These are phyloP conservation scores for Matsumyia berberina DNA, from an alignment of 2,888 invertebrate species.

Conservation along the genomic window DNA sequence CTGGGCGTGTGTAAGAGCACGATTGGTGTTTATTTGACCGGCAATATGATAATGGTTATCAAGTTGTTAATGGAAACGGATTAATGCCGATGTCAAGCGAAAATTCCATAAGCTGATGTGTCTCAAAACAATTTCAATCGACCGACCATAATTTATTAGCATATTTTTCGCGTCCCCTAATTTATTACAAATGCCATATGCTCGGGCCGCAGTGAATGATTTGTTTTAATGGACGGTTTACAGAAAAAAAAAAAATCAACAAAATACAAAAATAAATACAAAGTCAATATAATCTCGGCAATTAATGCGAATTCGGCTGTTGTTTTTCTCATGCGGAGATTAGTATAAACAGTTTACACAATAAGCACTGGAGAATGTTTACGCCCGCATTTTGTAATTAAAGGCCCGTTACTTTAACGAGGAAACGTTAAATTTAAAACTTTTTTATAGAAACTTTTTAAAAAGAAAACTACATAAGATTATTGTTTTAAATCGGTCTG, in stretches of 20 bases:
- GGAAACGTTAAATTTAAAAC: constrained; percentile 2
- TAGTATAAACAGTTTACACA: constrained; percentile 5
- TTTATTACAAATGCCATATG: constrained; percentile 58
- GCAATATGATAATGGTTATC: constrained; percentile 45
- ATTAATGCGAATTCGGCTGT: background rate
- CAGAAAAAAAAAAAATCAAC: background rate
- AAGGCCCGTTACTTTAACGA: constrained; percentile 1
- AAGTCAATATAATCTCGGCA: constrained; percentile 10
- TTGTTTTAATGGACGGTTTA: constrained; percentile 8
- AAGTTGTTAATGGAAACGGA: constrained; percentile 67
- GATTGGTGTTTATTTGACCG: background rate
- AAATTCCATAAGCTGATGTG: constrained; percentile 57
- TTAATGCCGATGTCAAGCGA: constrained; percentile 54
- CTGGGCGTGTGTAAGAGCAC: too few relatives aligned
- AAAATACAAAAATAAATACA: constrained; percentile 2
- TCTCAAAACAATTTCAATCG: constrained; percentile 53
- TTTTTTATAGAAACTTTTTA: background rate
- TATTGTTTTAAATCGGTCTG: background rate
- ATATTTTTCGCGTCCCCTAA: constrained; percentile 43
- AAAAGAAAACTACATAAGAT: background rate
- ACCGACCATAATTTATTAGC: constrained; percentile 45
- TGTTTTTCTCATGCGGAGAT: background rate
- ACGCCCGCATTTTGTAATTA: background rate
- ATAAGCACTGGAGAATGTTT: background rate
- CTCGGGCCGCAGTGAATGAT: constrained; percentile 11